A percentile compares a stretch with the other conserved stretches of the same genome.
Evolutionary conservation across 1,140 invertebrate genomes (phyloP).

Genomic region (Drosophila ambigua): DNA sequence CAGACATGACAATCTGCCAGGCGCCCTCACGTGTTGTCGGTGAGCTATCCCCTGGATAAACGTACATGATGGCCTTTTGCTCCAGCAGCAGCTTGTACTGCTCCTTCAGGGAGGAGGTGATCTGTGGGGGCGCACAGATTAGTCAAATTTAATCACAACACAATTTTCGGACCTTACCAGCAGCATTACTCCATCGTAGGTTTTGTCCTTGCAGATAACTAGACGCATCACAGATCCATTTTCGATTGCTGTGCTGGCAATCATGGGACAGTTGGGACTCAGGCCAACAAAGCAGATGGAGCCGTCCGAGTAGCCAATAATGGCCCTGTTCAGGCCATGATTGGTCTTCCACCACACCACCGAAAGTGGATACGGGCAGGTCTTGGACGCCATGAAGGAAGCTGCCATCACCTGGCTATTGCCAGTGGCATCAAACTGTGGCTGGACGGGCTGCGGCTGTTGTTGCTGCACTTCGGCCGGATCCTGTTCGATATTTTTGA

Average conservation of each 20-base stretch:
- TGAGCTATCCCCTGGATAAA: slow-evolving; percentile 85
- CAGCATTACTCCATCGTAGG: slow-evolving; percentile 87
- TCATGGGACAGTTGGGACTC: slow-evolving; percentile 86
- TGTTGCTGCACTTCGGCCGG: background rate
- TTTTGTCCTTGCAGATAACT: slow-evolving; percentile 88
- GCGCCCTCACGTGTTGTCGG: slow-evolving; percentile 72
- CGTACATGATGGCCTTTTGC: slow-evolving; percentile 86
- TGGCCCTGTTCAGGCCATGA: slow-evolving; percentile 85
- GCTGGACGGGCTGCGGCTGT: slow-evolving; percentile 30
- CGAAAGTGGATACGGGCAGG: slow-evolving; percentile 85
- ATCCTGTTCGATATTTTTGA: slow-evolving; percentile 24
- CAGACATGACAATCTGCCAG: slow-evolving; percentile 82
- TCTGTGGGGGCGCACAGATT: slow-evolving; percentile 81
- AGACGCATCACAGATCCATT: slow-evolving; percentile 86
- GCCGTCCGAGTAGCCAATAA: slow-evolving; percentile 90
- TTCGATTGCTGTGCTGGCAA: slow-evolving; percentile 87
- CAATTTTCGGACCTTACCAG: slow-evolving; percentile 84
- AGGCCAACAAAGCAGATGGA: slow-evolving; percentile 89
- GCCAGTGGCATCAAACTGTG: slow-evolving; percentile 85
- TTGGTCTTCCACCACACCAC: slow-evolving; percentile 90
- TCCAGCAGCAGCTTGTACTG: slow-evolving; percentile 88
- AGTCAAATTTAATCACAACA: background rate
- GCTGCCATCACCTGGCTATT: slow-evolving; percentile 82
- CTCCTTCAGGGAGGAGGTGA: slow-evolving; percentile 87
- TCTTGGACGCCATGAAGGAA: slow-evolving; percentile 85